Conservation (phyloP, 2,113 vertebrate genomes). For the Australoheros scitulus region DNA sequence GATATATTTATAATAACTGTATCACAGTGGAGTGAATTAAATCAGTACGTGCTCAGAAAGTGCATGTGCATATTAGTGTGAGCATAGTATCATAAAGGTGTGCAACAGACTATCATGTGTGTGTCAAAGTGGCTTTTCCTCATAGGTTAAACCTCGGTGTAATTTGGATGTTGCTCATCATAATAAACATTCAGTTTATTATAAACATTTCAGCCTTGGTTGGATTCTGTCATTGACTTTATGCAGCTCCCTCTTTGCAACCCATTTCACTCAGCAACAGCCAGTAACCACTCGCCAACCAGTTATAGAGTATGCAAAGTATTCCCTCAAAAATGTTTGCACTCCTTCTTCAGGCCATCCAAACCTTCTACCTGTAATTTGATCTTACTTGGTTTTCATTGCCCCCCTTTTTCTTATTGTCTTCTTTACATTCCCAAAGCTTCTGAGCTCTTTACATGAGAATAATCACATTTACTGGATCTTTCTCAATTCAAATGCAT, state of each 20-base stretch:
- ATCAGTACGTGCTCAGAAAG: background rate
- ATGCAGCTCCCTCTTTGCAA: background rate
- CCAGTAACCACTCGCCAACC: background rate
- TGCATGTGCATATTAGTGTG: background rate
- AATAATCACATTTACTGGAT: conserved; percentile 32
- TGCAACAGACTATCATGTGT: background rate
- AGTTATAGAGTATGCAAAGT: background rate
- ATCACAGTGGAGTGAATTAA: conserved; percentile 14
- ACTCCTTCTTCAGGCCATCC: background rate
- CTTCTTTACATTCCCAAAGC: background rate
- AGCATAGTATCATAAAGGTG: background rate
- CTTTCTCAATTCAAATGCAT: conserved; percentile 6
- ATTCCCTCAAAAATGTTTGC: background rate
- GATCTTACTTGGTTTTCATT: conserved; percentile 1
- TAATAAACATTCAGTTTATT: conserved; percentile 20
- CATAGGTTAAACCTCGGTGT: conserved; percentile 4
- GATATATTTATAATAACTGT: conserved; percentile 26
- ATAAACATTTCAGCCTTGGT: conserved; percentile 13
- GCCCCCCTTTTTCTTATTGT: background rate
- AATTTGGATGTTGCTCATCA: conserved; percentile 1
- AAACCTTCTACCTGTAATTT: background rate
- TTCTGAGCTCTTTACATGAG: background rate
- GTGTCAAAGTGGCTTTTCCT: conserved; percentile 26
- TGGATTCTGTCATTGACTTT: background rate
- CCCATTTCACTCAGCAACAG: background rate